A percentile compares a stretch with the other conserved stretches of the same genome.
phyloP scores from a whole-genome alignment of 2,888 invertebrate genomes.

The Latrodectus hesperus region DNA sequence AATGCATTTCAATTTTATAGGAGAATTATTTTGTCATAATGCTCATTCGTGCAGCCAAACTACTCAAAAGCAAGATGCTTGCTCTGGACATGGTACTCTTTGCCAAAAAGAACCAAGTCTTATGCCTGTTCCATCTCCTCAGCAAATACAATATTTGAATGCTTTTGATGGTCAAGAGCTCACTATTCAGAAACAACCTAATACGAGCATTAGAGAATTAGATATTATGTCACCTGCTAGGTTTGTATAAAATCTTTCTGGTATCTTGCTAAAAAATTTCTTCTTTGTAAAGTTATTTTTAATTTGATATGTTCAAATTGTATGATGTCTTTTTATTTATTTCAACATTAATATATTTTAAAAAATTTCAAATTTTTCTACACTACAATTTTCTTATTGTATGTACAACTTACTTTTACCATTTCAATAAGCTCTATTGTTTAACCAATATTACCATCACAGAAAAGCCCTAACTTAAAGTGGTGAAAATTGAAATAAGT shows the following conservation, averaged over 20 bases:
- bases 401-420: neutral
- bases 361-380: neutral
- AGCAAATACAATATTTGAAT: slow-evolving; percentile 95
- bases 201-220: slow-evolving; percentile 78
- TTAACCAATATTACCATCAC: no score
- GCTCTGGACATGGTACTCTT: slow-evolving; percentile 36
- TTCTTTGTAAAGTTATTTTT: neutral
- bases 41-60: slow-evolving; percentile 53
- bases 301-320: neutral
- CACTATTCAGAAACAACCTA: slow-evolving; percentile 96
- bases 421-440: no score
- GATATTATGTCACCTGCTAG: slow-evolving; percentile 71
- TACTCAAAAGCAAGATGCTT: slow-evolving; percentile 50
- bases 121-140: slow-evolving; percentile 96
- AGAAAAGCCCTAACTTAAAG: no score
- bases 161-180: slow-evolving; percentile 97
- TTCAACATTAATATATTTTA: neutral
- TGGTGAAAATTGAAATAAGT: no score
- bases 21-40: slow-evolving; percentile 55
- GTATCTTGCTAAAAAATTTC: no score
- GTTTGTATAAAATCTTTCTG: slow-evolving; percentile 40
- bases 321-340: neutral
- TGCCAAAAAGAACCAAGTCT: slow-evolving; percentile 85
- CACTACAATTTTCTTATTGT: neutral
- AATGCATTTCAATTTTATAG: neutral